phyloP scores from a whole-genome alignment of 1,140 invertebrate genomes.

The Heliconius melpomene region DNA sequence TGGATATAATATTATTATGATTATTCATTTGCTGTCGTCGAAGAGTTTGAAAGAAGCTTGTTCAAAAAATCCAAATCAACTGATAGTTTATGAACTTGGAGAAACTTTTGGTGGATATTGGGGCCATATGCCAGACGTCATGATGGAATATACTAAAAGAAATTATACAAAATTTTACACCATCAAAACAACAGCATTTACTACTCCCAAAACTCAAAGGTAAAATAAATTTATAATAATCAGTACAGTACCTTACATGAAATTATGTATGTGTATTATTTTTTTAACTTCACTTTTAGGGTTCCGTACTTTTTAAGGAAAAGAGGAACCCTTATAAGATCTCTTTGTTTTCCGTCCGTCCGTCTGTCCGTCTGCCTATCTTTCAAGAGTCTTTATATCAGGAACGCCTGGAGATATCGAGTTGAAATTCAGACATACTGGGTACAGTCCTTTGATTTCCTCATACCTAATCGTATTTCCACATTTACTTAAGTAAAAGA shows the following conservation, averaged over 20 bases:
- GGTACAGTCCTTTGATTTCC: no score
- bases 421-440: no score
- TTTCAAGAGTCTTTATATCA: no score
- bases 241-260: not conserved
- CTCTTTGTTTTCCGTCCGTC: no score
- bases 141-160: conserved; percentile 37
- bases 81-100: conserved; percentile 62
- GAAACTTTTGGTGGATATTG: conserved; percentile 71
- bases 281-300: no score
- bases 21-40: conserved; percentile 52
- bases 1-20: conserved; percentile 64
- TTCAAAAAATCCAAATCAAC: conserved; percentile 44
- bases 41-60: conserved; percentile 48
- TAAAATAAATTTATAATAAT: not conserved
- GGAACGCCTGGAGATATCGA: no score
- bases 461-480: no score
- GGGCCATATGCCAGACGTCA: conserved; percentile 51
- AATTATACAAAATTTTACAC: conserved; percentile 53
- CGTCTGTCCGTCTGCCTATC: no score
- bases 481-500: no score
- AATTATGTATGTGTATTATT: no score
- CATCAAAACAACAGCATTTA: conserved; percentile 46
- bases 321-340: no score
- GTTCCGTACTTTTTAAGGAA: no score
- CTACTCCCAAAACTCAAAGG: conserved; percentile 26